Base-by-base conservation (phyloP, 2,888 invertebrate species). In the Oxyteleia sp. region DNA sequence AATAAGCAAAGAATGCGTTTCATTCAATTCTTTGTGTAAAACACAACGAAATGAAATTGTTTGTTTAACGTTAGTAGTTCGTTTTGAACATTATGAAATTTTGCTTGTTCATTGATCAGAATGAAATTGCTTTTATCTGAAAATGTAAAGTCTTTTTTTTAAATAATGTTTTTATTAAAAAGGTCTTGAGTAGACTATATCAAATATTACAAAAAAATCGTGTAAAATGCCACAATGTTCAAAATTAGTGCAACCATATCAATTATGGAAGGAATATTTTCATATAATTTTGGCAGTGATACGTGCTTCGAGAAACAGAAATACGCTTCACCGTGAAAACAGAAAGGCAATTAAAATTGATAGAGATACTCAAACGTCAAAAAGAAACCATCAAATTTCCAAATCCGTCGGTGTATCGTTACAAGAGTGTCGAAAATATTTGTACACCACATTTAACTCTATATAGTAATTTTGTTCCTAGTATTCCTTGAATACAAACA, bases 301-400 rank as follows among this genome's bases (percentile, higher is more conserved):
- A 51, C 16, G 29, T 61, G 61, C 51, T 51, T n/a, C 13, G 4
- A 23, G n/a, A 57, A 18, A 59, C 13, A 49, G 10, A 20, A 49
- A 15, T 15, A 15, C 20, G 20, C 18, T 49, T 20, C 20, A 26
- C 26, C 4, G 7, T 26, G 26, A 26, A 26, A 26, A 26, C 4
- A 26, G 11, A 35, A 35, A 10, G 5, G 10, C 35, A 35, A 35
- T 35, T 35, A 2, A 35, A 35, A 35, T 8, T 13, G 7, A 23
- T n/a, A 51, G n/a, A 51, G 18, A 10, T 35, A 35, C 11, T 4
- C 11, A 23, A 13, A 64, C 1, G 43, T 66, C 4, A n/a, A 72
- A 51, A 53, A n/a, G 43, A 72, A 74, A 74, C 74, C 64, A 64
- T 75, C 64, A 75, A 64, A 75, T 75, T 75, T 75, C 64, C 29